phyloP scores from a whole-genome alignment of 1,140 invertebrate genomes.

The Dreissena rostriformis region DNA sequence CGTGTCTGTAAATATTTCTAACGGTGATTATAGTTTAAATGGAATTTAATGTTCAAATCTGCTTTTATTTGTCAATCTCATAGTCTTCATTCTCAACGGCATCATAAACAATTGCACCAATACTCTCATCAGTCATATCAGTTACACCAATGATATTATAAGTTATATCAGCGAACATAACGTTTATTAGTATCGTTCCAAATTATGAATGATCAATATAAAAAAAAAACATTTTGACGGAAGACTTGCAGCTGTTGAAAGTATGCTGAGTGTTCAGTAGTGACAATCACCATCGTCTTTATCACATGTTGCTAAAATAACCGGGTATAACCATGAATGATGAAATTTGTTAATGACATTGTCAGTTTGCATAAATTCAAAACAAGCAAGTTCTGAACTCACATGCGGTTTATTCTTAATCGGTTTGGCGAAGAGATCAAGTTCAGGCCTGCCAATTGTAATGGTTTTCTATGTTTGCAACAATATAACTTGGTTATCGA shows the following conservation, averaged over 20 bases:
- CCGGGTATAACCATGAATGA: background rate
- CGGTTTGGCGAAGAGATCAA: background rate
- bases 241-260: background rate
- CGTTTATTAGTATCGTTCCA: constrained; percentile 5
- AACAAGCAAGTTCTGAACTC: no score
- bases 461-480: constrained; percentile 8
- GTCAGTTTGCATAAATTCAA: constrained; percentile 17
- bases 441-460: background rate
- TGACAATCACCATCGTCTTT: background rate
- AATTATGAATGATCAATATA: background rate
- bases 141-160: no score
- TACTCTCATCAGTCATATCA: constrained; percentile 9
- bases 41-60: background rate
- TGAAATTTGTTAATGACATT: constrained; percentile 8
- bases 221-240: background rate
- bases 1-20: no score
- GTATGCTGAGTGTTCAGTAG: background rate
- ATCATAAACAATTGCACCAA: constrained; percentile 23
- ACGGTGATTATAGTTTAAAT: no score
- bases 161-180: constrained; percentile 14
- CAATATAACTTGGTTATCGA: background rate
- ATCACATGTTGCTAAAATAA: background rate
- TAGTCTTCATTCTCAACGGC: constrained; percentile 23
- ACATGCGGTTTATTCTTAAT: constrained; percentile 9
- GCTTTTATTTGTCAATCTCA: constrained; percentile 30